A percentile compares a stretch with the other conserved stretches of the same genome.
phyloP scores from a whole-genome alignment of 2,888 invertebrate species.

The Amphipyra tragopoginis region DNA sequence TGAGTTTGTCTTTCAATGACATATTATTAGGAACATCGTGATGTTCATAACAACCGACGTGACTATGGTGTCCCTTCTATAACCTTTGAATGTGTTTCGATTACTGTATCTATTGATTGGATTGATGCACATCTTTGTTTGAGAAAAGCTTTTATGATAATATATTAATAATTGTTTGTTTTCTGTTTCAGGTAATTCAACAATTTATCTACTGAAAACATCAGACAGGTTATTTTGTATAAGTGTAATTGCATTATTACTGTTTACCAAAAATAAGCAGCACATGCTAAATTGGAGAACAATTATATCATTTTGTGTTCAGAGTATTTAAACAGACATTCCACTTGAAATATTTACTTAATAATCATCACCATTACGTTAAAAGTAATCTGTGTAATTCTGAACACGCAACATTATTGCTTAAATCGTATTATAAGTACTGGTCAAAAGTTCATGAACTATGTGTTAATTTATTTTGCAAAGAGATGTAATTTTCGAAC shows the following conservation, averaged over 20 bases:
- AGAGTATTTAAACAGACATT: slow-evolving; percentile 27
- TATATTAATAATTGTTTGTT: slow-evolving; percentile 19
- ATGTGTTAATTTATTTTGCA: slow-evolving; percentile 35
- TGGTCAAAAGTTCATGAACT: slow-evolving; percentile 42
- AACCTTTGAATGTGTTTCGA: slow-evolving; percentile 43
- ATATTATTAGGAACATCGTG: slow-evolving; percentile 52
- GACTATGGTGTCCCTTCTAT: slow-evolving; percentile 45
- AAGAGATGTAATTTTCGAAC: slow-evolving; percentile 14
- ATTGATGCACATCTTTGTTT: slow-evolving; percentile 5
- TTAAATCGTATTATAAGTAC: slow-evolving; percentile 42
- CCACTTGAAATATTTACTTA: slow-evolving; percentile 35
- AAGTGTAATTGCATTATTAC: neutral
- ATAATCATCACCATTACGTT: slow-evolving; percentile 15
- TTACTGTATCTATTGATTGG: slow-evolving; percentile 31
- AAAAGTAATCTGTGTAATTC: slow-evolving; percentile 27
- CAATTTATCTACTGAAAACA: slow-evolving; percentile 6
- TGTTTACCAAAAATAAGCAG: neutral
- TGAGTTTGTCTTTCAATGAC: slow-evolving; percentile 45
- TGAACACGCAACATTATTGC: slow-evolving; percentile 38
- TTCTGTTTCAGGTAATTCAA: slow-evolving; percentile 48
- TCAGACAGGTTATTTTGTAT: slow-evolving; percentile 9
- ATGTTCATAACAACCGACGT: slow-evolving; percentile 31
- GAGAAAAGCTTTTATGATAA: neutral
- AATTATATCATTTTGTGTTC: slow-evolving; percentile 37
- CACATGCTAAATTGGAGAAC: slow-evolving; percentile 26